phyloP scores from a whole-genome alignment of 2,797 vertebrate species.

The Cuculus canorus region DNA sequence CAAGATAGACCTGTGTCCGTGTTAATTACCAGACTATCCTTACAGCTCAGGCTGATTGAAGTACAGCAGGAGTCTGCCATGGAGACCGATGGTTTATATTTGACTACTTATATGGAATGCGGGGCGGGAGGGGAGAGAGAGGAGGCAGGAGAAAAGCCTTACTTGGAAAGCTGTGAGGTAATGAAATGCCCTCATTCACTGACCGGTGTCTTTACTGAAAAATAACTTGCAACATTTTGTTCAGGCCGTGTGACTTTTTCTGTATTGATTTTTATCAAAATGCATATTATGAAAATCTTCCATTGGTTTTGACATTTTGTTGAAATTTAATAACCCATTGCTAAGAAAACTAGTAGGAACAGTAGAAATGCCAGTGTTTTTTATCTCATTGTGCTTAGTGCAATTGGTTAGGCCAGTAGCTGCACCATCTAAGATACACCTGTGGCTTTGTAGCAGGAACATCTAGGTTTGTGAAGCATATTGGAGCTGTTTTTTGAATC shows the following conservation, averaged over 20 bases:
- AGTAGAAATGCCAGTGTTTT: not conserved
- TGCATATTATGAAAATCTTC: not conserved
- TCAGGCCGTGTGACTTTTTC: not conserved
- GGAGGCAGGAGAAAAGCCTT: not conserved
- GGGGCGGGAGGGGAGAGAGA: fast-evolving
- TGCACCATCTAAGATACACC: not conserved
- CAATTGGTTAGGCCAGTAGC: not conserved
- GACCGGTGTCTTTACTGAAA: constrained; percentile 26
- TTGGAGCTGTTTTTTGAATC: not conserved
- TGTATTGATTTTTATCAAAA: not conserved
- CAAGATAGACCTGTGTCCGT: not conserved
- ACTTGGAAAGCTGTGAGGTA: not conserved
- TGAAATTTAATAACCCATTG: not conserved
- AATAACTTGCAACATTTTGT: not conserved
- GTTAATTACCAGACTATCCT: not conserved
- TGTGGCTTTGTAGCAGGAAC: not conserved
- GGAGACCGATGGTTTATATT: constrained; percentile 18
- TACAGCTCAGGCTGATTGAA: constrained; percentile 29
- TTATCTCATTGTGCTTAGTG: not conserved
- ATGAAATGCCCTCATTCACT: not conserved
- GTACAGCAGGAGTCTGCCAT: constrained; percentile 12
- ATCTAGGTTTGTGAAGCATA: not conserved
- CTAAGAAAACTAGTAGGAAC: not conserved
- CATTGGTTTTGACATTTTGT: not conserved
- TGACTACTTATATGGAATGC: not conserved